These are phyloP conservation scores for Hypotaenidia philippensis DNA, from an alignment of 2,797 vertebrate species.

Conservation along the genomic window DNA sequence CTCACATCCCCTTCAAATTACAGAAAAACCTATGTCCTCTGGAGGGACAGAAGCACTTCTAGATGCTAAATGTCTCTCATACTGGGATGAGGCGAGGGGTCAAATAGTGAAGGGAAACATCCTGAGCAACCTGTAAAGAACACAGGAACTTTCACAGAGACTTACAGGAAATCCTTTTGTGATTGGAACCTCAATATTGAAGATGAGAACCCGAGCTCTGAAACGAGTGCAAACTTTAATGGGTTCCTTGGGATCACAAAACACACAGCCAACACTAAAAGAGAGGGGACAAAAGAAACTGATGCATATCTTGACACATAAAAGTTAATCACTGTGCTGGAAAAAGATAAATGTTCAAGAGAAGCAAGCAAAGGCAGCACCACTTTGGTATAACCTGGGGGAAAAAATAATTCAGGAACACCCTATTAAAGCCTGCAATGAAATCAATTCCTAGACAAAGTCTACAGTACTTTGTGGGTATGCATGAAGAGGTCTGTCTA, in stretches of 20 bases:
- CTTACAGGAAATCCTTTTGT: constrained; percentile 98
- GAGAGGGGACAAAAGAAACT: not conserved
- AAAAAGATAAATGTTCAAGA: not conserved
- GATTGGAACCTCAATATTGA: constrained; percentile 95
- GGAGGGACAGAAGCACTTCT: not conserved
- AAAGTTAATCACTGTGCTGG: not conserved
- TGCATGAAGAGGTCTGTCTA: constrained; percentile 52
- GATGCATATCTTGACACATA: not conserved
- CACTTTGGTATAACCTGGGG: not conserved
- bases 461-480: not conserved
- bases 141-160: constrained; percentile 25
- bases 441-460: constrained; percentile 32
- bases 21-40: not conserved
- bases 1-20: not conserved
- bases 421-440: not conserved
- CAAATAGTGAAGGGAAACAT: not conserved
- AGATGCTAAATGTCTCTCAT: not conserved
- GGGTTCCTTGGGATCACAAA: constrained; percentile 93
- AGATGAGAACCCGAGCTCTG: constrained; percentile 93
- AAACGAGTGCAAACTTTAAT: constrained; percentile 93
- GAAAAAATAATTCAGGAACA: not conserved
- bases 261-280: constrained; percentile 92
- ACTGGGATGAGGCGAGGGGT: not conserved
- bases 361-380: not conserved
- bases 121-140: not conserved